Base-by-base conservation (phyloP, 2,888 invertebrate genomes). In the Drosophila histrio region DNA sequence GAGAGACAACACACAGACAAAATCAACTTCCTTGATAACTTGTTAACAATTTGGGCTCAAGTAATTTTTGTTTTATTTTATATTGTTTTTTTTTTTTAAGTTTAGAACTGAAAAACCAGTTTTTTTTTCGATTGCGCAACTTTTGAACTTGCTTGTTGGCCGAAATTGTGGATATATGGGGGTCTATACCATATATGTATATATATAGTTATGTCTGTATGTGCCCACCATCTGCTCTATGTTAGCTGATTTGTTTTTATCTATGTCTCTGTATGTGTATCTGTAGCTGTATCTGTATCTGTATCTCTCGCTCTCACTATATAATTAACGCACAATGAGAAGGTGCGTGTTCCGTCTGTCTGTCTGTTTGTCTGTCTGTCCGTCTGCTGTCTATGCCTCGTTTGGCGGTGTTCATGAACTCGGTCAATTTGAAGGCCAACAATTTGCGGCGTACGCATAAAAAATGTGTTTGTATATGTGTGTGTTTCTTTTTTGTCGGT, bases 371-470 rank as follows among this genome's bases (percentile, higher is more conserved):
- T 41, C 36, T 1, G 57, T 58, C 57, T 7, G 53, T 57, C 52
- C 17, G 64, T 46, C 39, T 9, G 66, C 41, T 24, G 60, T 69
- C 54, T 53, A 53, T 53, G 72, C 39, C 72, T 43, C 67, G 72
- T 63, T 72, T 67, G 57, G 57, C 65, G 59, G 69, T 72, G 86
- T 82, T 89, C 89, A 83, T 89, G 89, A 89, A 89, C 89, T 89
- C 88, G 88, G 87, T 89, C 89, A 89, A 79, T 71, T 76, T 84
- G 89, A 89, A 89, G 89, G 89, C 82, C 87, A 84, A 79, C 87
- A 77, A 71, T 86, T 82, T 83, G 83, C 79, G 82, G 74, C 70
- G 49, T 77, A 81, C 82, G 87, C 85, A 84, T 75, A 75, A 70
- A 73, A 80, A 81, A 65, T 13, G n/a, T 28, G 17, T 46, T 9